These are phyloP conservation scores for Ahaetulla prasina DNA, from an alignment of 2,113 vertebrate species.

Conservation along the genomic window DNA sequence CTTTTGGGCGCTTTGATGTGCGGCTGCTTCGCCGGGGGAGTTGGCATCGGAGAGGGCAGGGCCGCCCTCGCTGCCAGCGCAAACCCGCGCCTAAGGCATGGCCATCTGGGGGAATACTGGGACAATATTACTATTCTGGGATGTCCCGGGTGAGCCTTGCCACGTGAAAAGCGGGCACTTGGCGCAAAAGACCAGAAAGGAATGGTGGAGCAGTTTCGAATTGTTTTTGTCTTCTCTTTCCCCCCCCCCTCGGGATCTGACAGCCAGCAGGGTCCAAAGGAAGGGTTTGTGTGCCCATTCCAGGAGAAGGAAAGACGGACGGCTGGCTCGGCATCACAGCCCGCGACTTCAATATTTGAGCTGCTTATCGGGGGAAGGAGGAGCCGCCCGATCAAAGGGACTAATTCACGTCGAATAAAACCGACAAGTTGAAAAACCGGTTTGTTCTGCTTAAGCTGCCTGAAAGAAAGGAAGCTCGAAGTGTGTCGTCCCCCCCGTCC, in stretches of 20 bases:
- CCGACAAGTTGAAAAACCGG: neutral
- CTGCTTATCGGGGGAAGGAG: neutral
- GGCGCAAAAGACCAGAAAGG: neutral
- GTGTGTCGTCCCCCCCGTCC: too few species aligned
- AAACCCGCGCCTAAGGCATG: neutral
- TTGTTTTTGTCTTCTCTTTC: neutral
- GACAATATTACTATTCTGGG: constrained; percentile 6
- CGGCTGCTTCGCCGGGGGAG: neutral
- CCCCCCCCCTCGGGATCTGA: neutral
- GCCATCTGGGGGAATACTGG: neutral
- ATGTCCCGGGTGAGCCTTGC: neutral
- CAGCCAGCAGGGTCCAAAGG: neutral
- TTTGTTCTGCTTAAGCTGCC: neutral
- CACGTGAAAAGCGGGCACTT: neutral
- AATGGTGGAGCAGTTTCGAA: neutral
- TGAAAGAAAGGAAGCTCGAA: neutral
- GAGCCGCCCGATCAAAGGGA: neutral
- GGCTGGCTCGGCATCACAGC: neutral
- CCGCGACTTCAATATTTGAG: neutral
- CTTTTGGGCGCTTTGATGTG: neutral
- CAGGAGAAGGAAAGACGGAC: neutral
- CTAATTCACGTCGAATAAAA: too few species aligned
- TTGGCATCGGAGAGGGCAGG: neutral
- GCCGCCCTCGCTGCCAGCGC: neutral
- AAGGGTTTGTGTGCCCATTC: neutral